A percentile compares a stretch with the other conserved stretches of the same genome.
Evolutionary conservation across 30 jellyfish, hydroid and myxozoan genomes (phyloP).

Genomic region (Chrysaora quinquecirrha): DNA sequence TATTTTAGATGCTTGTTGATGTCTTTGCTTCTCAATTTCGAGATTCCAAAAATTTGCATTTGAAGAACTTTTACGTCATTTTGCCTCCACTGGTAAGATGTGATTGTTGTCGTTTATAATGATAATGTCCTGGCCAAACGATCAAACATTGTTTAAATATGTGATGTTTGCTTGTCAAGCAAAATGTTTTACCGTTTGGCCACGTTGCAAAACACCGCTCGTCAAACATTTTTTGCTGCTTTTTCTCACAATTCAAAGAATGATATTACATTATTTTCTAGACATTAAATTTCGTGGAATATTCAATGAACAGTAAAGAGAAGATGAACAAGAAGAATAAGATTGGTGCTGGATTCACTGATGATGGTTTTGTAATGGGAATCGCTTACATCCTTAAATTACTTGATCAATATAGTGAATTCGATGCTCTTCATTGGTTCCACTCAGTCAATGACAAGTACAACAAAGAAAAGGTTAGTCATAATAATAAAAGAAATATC

Average conservation of each 20-base stretch:
- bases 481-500: too few species aligned
- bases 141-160: too few species aligned
- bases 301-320: constrained; percentile 94
- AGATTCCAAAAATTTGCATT: constrained; percentile 87
- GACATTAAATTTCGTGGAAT: constrained; percentile 91
- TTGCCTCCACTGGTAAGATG: constrained; percentile 93
- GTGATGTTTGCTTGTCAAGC: too few species aligned
- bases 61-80: constrained; percentile 86
- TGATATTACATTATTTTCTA: neutral
- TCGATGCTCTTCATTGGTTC: constrained; percentile 96
- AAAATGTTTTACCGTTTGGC: too few species aligned
- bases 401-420: constrained; percentile 89
- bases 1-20: constrained; percentile 88
- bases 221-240: too few species aligned
- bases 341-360: constrained; percentile 97
- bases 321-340: constrained; percentile 95
- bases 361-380: constrained; percentile 98
- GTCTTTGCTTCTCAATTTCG: constrained; percentile 97
- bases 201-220: too few species aligned
- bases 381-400: constrained; percentile 93
- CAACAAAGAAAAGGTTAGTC: constrained; percentile 95
- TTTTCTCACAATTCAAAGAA: too few species aligned
- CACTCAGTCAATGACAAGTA: constrained; percentile 91
- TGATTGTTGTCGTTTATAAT: neutral
- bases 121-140: too few species aligned